These are phyloP conservation scores for Megaustenia siamemsis DNA, from an alignment of 2,888 invertebrate species.

Conservation along the genomic window DNA sequence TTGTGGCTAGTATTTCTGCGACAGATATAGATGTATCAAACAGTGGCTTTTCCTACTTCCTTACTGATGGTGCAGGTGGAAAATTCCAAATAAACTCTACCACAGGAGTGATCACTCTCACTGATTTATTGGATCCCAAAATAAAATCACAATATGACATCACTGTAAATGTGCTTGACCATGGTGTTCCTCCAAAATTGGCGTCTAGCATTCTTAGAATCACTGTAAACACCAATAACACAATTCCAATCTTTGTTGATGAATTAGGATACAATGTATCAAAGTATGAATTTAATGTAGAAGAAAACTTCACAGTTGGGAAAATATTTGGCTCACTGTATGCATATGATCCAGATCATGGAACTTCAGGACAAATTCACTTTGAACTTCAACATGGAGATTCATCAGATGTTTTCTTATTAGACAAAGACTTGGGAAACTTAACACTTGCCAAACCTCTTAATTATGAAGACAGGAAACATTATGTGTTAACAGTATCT, in stretches of 20 bases:
- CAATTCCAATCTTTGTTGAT: conserved; percentile 55
- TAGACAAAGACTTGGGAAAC: conserved; percentile 46
- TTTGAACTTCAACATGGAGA: conserved; percentile 23
- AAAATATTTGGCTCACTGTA: conserved; percentile 45
- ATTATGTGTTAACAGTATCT: conserved; percentile 36
- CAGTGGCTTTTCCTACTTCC: conserved; percentile 57
- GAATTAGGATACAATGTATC: neutral
- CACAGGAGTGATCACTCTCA: conserved; percentile 53
- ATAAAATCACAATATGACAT: conserved; percentile 50
- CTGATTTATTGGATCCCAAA: conserved; percentile 54
- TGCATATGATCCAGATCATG: conserved; percentile 57
- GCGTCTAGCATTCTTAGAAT: conserved; percentile 45
- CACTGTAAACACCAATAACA: conserved; percentile 56
- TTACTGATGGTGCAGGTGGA: conserved; percentile 48
- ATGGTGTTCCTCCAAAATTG: conserved; percentile 54
- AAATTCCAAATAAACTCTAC: conserved; percentile 56
- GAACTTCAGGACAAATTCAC: conserved; percentile 55
- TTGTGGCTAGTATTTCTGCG: conserved; percentile 48
- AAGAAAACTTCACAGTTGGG: conserved; percentile 53
- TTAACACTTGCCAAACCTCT: conserved; percentile 43
- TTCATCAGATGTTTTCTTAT: conserved; percentile 17
- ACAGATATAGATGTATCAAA: conserved; percentile 55
- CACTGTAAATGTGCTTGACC: conserved; percentile 55
- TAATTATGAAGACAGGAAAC: conserved; percentile 44
- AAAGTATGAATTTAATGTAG: conserved; percentile 49